Evolutionary conservation across 2,888 invertebrate species (phyloP).

Genomic region (Halictus ligatus): DNA sequence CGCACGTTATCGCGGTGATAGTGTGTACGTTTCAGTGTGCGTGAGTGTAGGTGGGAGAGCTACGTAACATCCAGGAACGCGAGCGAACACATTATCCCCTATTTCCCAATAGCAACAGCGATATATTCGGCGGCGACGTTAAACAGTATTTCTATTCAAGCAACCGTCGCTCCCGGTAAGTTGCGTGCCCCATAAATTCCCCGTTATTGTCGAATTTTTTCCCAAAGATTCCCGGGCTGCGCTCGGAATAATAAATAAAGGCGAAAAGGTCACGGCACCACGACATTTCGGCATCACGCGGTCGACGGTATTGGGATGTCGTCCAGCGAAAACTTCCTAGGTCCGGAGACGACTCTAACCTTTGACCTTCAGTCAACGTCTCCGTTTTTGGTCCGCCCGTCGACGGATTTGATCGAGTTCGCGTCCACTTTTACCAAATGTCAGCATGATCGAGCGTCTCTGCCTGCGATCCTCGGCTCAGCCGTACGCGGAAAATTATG

Average conservation of each 20-base stretch:
- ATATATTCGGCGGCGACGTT: constrained; percentile 14
- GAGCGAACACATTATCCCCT: background rate
- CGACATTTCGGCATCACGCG: constrained; percentile 9
- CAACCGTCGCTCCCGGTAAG: constrained; percentile 13
- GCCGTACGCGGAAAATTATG: background rate
- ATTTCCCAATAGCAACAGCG: constrained; percentile 12
- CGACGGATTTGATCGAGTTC: background rate
- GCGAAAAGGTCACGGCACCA: constrained; percentile 23
- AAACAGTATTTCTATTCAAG: constrained; percentile 3
- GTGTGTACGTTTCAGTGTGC: background rate
- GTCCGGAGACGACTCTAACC: background rate
- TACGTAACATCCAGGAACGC: background rate
- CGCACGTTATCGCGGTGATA: background rate
- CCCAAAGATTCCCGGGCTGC: background rate
- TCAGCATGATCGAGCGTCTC: background rate
- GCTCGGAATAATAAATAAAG: constrained; percentile 31
- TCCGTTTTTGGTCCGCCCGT: background rate
- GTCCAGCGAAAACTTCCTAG: background rate
- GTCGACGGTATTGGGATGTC: constrained; percentile 11
- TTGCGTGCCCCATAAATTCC: constrained; percentile 14
- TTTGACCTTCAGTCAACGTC: background rate
- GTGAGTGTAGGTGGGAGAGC: background rate
- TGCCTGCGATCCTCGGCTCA: too few species aligned
- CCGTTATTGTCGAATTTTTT: constrained; percentile 29
- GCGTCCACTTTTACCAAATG: background rate